A percentile compares a stretch with the other conserved stretches of the same genome.
These are phyloP conservation scores for Drosophila prostipennis DNA, from an alignment of 2,888 invertebrate species.

Conservation along the genomic window DNA sequence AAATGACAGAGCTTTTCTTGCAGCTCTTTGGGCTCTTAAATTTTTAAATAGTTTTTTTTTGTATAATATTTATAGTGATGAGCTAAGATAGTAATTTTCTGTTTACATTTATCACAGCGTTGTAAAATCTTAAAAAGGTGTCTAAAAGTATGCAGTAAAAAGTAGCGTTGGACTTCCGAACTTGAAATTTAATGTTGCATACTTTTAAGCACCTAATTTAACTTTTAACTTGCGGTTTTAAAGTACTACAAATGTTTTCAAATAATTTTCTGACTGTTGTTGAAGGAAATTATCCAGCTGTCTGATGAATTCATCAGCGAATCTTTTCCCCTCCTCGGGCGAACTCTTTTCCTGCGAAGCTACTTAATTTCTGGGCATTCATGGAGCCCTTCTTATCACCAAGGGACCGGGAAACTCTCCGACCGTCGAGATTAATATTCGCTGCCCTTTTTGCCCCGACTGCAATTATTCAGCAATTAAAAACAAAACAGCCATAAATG, in stretches of 20 bases:
- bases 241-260: background rate
- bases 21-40: background rate
- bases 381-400: conserved; percentile 16
- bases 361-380: conserved; percentile 28
- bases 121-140: no score
- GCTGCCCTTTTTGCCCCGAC: conserved; percentile 20
- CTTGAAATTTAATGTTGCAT: no score
- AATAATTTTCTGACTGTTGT: background rate
- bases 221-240: no score
- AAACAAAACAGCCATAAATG: conserved; percentile 48
- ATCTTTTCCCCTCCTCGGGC: conserved; percentile 24
- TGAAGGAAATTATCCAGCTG: background rate
- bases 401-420: conserved; percentile 6
- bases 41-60: no score
- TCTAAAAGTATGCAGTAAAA: no score
- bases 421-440: conserved; percentile 15
- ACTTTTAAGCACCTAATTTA: no score
- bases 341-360: conserved; percentile 2
- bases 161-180: no score
- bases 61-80: background rate
- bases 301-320: conserved; percentile 43
- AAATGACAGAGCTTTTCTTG: background rate
- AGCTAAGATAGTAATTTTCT: background rate
- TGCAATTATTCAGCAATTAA: conserved; percentile 74
- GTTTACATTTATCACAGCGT: background rate